Percentiles rank a stretch among this genome's conserved stretches.
Evolutionary conservation across 2,888 invertebrate genomes (phyloP).

Genomic region (Chloroclystis v-ata): DNA sequence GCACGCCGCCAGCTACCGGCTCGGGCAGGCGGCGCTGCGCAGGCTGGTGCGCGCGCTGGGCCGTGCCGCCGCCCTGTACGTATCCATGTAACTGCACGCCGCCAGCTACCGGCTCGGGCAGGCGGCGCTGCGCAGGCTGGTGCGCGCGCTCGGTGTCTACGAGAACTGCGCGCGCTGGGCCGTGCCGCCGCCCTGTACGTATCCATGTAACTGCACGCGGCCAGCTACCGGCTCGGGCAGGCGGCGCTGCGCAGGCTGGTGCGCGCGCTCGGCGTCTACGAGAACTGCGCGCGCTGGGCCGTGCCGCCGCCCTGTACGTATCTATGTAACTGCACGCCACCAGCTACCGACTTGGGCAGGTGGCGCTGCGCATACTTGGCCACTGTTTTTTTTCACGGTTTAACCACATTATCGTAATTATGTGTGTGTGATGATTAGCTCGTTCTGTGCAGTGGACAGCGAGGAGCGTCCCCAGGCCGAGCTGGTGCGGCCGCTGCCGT

Average conservation of each 20-base stretch:
- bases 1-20: background rate
- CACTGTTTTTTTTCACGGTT: too few relatives aligned
- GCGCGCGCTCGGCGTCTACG: constrained; percentile 71
- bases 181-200: constrained; percentile 69
- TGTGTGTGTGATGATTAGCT: too few relatives aligned
- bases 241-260: constrained; percentile 62
- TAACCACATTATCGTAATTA: too few relatives aligned
- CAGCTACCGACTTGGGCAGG: constrained; percentile 69
- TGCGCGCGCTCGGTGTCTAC: constrained; percentile 71
- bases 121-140: constrained; percentile 57
- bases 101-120: constrained; percentile 49
- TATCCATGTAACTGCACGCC: constrained; percentile 10
- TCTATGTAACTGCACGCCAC: constrained; percentile 39
- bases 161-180: constrained; percentile 80
- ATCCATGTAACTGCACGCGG: constrained; percentile 34
- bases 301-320: constrained; percentile 69
- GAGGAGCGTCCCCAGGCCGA: constrained; percentile 72
- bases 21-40: constrained; percentile 65
- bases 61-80: constrained; percentile 71
- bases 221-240: constrained; percentile 70
- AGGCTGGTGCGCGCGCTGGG: constrained; percentile 75
- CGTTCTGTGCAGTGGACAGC: constrained; percentile 60
- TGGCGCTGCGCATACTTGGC: constrained; percentile 58
- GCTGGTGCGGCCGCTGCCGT: constrained; percentile 77
- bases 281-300: constrained; percentile 78